Evolutionary conservation across 2,888 invertebrate species (phyloP).

Genomic region (Alitta virens): DNA sequence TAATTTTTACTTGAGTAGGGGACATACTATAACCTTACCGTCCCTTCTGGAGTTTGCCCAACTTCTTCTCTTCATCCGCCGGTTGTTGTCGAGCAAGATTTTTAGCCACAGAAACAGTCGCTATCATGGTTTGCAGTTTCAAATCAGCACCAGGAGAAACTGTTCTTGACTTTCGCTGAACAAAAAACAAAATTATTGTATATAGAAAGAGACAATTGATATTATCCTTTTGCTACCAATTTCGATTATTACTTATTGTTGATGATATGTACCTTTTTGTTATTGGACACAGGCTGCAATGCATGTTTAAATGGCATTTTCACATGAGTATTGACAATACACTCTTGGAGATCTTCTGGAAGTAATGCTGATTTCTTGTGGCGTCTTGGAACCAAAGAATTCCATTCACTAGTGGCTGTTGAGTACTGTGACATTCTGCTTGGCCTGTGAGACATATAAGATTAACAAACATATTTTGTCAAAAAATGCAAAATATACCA

Average conservation of each 20-base stretch:
- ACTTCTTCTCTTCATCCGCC: neutral
- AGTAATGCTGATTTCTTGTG: neutral
- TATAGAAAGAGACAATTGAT: no score
- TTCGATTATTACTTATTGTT: no score
- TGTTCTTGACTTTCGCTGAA: neutral
- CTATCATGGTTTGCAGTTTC: conserved; percentile 6
- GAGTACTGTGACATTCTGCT: no score
- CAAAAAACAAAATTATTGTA: no score
- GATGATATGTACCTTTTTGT: no score
- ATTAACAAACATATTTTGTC: no score
- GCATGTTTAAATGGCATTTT: neutral
- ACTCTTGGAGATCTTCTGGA: neutral
- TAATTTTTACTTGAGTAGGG: no score
- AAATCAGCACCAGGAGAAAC: conserved; percentile 3
- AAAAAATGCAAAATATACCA: no score
- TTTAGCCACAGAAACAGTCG: conserved; percentile 6
- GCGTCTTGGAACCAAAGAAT: neutral
- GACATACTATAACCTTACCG: no score
- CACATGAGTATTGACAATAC: neutral
- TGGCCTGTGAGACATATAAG: no score
- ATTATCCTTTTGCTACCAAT: no score
- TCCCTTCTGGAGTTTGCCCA: neutral
- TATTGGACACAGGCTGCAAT: neutral
- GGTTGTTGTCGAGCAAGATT: conserved; percentile 2
- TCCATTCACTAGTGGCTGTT: neutral